Evolutionary conservation across 2,888 invertebrate genomes (phyloP), one percentile per base, ranked within the genome.

Genomic region (Acleris laterana): DNA sequence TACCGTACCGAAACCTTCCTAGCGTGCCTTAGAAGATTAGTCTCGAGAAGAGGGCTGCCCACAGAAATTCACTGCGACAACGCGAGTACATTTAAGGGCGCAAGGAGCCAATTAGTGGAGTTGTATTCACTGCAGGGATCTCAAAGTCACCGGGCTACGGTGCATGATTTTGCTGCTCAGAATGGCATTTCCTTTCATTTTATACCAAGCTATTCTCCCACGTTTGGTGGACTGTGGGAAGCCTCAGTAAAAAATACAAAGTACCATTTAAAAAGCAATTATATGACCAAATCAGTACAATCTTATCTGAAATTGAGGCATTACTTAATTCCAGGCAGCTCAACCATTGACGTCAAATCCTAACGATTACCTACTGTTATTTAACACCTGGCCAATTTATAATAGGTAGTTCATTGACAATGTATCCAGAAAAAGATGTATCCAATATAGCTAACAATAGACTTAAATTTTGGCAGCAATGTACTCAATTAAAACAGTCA

Each of bases 301-400:
- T 76, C 1, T 25, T 73, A 0, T 51, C 44, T 11, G 69, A 74
- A 64, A 73, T 77, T 19, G 76, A 77, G 62, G 70, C 70, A 7
- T 57, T 70, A 5, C 56, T 77, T 9, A 77, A 77, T 42, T 75
- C 72, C 0, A 61, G 76, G 13, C 76, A 75, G 3, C 42, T 79
- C 0, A 61, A n/a, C 73, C 75, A 5, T n/a, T 77, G 3, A 72
- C 76, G 1, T 49, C 65, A 6, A 74, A 78, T 68, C 60, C 71
- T 1, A 51, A 67, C 28, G 74, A 78, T 13, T 63, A 70, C n/a
- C n/a, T n/a, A n/a, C 6, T 20, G 56, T 2, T 71, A 67, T 7
- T 62, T 81, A 0, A 80, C 78, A 5, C 80, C 79, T 28, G 77
- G 75, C 1, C 80, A 80, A 69, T 79, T 82, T 51, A 62, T 83